Conservation (phyloP, 2,888 invertebrate genomes). For the Agriopis leucophaearia region DNA sequence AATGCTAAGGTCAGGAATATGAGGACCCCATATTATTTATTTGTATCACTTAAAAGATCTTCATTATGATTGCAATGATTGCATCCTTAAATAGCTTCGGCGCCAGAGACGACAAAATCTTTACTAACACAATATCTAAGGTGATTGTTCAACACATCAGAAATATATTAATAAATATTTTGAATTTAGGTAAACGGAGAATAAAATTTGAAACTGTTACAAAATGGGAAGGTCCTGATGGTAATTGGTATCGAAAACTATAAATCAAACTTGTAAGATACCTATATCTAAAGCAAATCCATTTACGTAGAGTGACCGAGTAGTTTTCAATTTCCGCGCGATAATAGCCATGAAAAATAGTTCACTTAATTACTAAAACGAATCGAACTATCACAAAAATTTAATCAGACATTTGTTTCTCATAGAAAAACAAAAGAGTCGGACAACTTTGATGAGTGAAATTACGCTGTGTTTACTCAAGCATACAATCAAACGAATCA, state of each 20-base stretch:
- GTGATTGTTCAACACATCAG: background rate
- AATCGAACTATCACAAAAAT: slow-evolving; percentile 19
- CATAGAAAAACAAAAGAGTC: slow-evolving; percentile 22
- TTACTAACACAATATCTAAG: background rate
- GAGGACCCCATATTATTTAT: slow-evolving; percentile 35
- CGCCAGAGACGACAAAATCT: slow-evolving; percentile 13
- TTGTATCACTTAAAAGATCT: slow-evolving; percentile 40
- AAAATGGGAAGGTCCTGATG: no score
- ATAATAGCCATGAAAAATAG: slow-evolving; percentile 15
- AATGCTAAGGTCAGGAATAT: slow-evolving; percentile 34
- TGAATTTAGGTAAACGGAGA: background rate
- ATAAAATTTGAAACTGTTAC: no score
- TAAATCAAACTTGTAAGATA: background rate
- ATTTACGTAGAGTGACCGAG: background rate
- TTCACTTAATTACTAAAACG: slow-evolving; percentile 21
- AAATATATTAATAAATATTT: background rate
- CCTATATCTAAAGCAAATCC: background rate
- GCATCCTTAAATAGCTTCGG: slow-evolving; percentile 26
- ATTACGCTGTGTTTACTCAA: slow-evolving; percentile 24
- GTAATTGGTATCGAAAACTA: background rate
- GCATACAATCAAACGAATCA: slow-evolving; percentile 20
- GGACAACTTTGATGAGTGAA: slow-evolving; percentile 6
- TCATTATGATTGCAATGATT: slow-evolving; percentile 22
- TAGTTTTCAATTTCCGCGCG: slow-evolving; percentile 17
- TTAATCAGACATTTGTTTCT: slow-evolving; percentile 13